Evolutionary conservation across 2,113 vertebrate species (phyloP), one percentile per base, ranked within the genome.

Genomic region (Tretioscincus oriximinensis): DNA sequence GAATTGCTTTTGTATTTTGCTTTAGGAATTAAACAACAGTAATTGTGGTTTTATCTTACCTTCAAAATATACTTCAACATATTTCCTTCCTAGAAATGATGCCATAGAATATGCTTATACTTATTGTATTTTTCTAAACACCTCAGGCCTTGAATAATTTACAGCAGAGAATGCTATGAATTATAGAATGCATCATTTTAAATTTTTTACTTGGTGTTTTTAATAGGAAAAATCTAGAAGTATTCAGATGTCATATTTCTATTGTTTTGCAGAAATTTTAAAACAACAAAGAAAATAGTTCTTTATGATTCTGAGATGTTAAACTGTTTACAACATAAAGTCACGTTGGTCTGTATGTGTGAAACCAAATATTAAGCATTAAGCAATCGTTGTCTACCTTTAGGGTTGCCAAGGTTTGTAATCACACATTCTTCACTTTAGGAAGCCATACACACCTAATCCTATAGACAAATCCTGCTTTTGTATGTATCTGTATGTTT

Each of bases 91-190:
- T 68, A 64, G 26, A 35, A 74, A 58, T 7, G 51, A 72, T 76
- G 29, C 18, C 81, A 81, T 1, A 51, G 26, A 60, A 81, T 47
- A 71, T 18, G 75, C 83, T 83, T 83, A 64, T 49, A 51, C 47
- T 84, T 81, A 87, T 69, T 75, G 26, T 21, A 78, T 70, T 54
- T 41, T 78, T 86, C 86, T 72, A 78, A 83, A 72, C 88, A 77
- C 45, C 9, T 1, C 8, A 54, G 0, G 67, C 47, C 75, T 87
- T 86, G 61, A 84, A 88, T 78, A 82, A 84, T 85, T 86, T 85
- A 86, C 73, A 70, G 14, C 21, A 63, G 65, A 9, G 4, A 41
- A 61, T 63, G 66, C 78, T 75, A 88, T 86, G 83, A 84, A 86
- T 75, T 80, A n/a, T 35, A 74, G 86, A 91, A 72, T 14, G 20